Evolutionary conservation across 2,113 vertebrate species (phyloP).

Genomic region (Nibea coibor): DNA sequence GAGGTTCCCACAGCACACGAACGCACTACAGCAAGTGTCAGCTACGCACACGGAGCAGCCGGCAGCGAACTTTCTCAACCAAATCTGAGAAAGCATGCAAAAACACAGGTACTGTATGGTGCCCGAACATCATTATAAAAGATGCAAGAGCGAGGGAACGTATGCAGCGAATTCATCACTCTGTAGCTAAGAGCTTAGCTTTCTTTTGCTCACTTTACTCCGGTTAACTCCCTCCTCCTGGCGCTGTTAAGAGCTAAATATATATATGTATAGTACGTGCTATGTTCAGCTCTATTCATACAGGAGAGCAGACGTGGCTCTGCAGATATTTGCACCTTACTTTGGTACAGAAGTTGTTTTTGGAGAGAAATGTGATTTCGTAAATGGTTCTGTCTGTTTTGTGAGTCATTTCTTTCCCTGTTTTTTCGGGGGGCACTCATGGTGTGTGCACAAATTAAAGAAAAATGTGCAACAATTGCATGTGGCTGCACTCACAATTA

Average conservation of each 20-base stretch:
- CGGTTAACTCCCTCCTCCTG: no score
- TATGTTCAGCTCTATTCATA: constrained; percentile 6
- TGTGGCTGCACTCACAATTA: neutral
- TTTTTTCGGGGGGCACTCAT: neutral
- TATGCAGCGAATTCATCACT: constrained; percentile 22
- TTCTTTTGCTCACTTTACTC: no score
- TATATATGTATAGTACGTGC: neutral
- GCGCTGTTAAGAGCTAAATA: constrained; percentile 1
- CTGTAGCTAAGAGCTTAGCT: constrained; percentile 15
- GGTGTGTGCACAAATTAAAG: neutral
- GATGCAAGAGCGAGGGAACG: constrained; percentile 12
- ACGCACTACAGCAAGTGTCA: constrained; percentile 49
- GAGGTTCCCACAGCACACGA: constrained; percentile 38
- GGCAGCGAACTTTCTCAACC: constrained; percentile 42
- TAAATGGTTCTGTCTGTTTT: neutral
- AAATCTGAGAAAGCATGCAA: constrained; percentile 29
- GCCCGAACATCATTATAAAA: constrained; percentile 39
- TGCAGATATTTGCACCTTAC: neutral
- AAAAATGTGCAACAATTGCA: neutral
- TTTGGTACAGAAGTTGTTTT: neutral
- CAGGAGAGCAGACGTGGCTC: neutral
- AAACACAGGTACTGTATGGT: constrained; percentile 36
- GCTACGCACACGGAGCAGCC: constrained; percentile 30
- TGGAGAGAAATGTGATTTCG: constrained; percentile 5
- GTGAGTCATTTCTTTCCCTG: neutral